Evolutionary conservation across 2,888 invertebrate genomes (phyloP).

Genomic region (Ennomos erosarius): DNA sequence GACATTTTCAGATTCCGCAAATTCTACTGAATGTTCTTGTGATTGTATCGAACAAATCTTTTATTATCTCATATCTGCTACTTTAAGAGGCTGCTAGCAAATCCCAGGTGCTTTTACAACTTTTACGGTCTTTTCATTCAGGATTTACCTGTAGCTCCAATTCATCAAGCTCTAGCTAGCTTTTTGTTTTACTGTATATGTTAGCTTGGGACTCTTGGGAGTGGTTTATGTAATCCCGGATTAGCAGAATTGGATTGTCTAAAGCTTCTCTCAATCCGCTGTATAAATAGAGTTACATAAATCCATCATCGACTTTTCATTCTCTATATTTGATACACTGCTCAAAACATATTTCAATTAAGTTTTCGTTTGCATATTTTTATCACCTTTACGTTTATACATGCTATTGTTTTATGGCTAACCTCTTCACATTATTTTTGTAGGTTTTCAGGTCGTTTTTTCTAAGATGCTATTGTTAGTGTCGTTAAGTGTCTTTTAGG

Average conservation of each 20-base stretch:
- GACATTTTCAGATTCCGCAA: not conserved
- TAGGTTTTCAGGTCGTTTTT: conserved; percentile 11
- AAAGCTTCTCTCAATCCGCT: conserved; percentile 14
- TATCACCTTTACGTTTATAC: conserved; percentile 3
- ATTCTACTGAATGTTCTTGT: no score
- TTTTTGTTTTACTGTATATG: conserved; percentile 6
- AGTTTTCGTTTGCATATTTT: not conserved
- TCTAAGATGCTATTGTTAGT: not conserved
- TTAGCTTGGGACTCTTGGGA: conserved; percentile 35
- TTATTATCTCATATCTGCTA: no score
- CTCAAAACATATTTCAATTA: not conserved
- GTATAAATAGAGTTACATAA: conserved; percentile 18
- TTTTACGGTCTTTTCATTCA: no score
- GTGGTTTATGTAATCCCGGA: conserved; percentile 27
- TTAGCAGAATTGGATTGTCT: conserved; percentile 20
- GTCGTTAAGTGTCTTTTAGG: conserved; percentile 1
- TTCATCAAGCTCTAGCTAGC: not conserved
- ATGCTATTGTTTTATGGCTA: conserved; percentile 2
- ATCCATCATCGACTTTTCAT: conserved; percentile 5
- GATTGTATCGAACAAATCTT: no score
- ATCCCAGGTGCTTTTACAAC: no score
- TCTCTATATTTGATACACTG: conserved; percentile 3
- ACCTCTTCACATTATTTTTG: not conserved
- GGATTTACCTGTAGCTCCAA: no score
- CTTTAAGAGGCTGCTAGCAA: no score